These are phyloP conservation scores for Harpagoxenus sublaevis DNA, from an alignment of 2,888 invertebrate genomes.

Conservation along the genomic window DNA sequence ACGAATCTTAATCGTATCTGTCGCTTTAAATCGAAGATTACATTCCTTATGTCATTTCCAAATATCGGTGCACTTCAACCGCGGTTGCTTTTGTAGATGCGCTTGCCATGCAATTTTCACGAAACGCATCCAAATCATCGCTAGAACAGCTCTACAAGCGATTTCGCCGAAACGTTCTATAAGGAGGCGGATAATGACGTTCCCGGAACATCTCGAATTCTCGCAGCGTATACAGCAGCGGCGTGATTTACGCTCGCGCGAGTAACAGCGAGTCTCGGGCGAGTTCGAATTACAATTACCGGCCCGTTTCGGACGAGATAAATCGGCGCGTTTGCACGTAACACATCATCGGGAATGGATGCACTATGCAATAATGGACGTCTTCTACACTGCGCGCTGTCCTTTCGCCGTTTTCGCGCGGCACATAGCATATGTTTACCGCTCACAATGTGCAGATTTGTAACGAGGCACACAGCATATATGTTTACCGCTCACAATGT, in stretches of 20 bases:
- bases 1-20: too few species aligned
- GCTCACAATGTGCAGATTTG: constrained; percentile 41
- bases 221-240: neutral
- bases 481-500: constrained; percentile 38
- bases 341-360: constrained; percentile 63
- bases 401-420: constrained; percentile 26
- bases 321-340: constrained; percentile 68
- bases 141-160: neutral
- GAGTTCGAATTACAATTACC: constrained; percentile 61
- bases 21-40: neutral
- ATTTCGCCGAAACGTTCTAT: constrained; percentile 23
- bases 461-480: constrained; percentile 29
- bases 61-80: neutral
- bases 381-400: neutral
- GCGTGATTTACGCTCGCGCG: constrained; percentile 19
- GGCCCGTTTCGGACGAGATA: constrained; percentile 58
- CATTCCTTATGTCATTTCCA: neutral
- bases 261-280: constrained; percentile 44
- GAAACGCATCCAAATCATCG: neutral
- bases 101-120: constrained; percentile 7
- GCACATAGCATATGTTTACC: constrained; percentile 24
- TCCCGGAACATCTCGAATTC: constrained; percentile 37
- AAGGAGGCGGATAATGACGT: constrained; percentile 34
- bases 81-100: neutral
- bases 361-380: constrained; percentile 53